Evolutionary conservation across 1,140 invertebrate genomes (phyloP), one percentile per base, ranked within the genome.

Genomic region (Drosophila serrata): DNA sequence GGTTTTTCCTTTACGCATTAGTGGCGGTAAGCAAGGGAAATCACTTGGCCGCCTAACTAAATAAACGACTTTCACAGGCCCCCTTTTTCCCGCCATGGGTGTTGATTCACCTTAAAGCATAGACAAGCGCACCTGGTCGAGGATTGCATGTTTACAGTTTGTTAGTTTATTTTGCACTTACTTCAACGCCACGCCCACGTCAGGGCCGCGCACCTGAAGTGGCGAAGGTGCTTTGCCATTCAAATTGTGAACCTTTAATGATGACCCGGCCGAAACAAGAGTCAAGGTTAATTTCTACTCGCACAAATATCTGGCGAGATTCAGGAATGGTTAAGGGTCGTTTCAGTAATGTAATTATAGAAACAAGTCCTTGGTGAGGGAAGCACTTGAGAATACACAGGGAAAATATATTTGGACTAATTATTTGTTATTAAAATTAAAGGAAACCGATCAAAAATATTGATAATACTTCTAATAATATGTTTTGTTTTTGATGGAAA

Each of bases 121-220:
- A 68, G 57, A 37, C 39, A 79, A 60, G 48, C 43, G 31, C 45
- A 65, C 51, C 51, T 75, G 53, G 22, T 12, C 19, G 19, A 19
- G 74, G 57, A 43, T 73, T 68, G 79, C 82, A 81, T 86, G 82
- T 72, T 74, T 67, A 78, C 45, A 55, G 70, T 62, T 79, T 85
- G 74, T 79, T 72, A 81, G 65, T 79, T 75, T 86, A 86, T 72
- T 81, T 79, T 62, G 49, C 46, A 79, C 67, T 64, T 65, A 56
- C 46, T 69, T 24, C 37, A 11, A 11, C 6, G 58, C 51, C 42
- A 31, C 75, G 51, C 75, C 75, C 59, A 29, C 33, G 58, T 55
- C 51, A 24, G 33, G 15, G 33, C 35, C 46, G 53, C 61, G 31
- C 62, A 69, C 24, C 49, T 29, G 24, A 39, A 49, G 37, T 55